Evolutionary conservation across 1,140 invertebrate species (phyloP).

Genomic region (Polypedilum vanderplanki): DNA sequence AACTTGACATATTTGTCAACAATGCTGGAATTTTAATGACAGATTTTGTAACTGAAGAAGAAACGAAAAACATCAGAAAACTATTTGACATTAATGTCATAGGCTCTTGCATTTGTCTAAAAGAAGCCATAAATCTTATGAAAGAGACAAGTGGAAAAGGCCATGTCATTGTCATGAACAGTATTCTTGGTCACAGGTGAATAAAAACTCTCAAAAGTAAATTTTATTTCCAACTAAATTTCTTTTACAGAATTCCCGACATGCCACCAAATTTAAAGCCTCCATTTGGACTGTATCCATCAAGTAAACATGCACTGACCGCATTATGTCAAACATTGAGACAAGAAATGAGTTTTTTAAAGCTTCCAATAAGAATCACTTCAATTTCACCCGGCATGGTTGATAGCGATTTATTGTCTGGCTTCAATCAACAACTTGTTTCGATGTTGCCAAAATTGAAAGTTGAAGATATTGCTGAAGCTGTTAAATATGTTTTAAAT

Average conservation of each 20-base stretch:
- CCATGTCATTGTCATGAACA: slow-evolving; percentile 45
- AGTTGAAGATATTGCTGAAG: slow-evolving; percentile 47
- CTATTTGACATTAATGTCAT: slow-evolving; percentile 54
- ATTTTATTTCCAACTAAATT: no score
- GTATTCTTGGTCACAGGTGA: slow-evolving; percentile 44
- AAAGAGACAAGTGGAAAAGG: slow-evolving; percentile 35
- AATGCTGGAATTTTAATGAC: slow-evolving; percentile 42
- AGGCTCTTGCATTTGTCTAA: slow-evolving; percentile 49
- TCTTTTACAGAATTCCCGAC: slow-evolving; percentile 41
- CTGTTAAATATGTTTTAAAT: slow-evolving; percentile 47
- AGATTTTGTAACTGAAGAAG: slow-evolving; percentile 39
- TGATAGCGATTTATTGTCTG: slow-evolving; percentile 49
- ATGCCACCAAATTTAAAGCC: slow-evolving; percentile 40
- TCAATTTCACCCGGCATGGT: slow-evolving; percentile 52
- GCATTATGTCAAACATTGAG: slow-evolving; percentile 52
- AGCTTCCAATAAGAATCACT: slow-evolving; percentile 45
- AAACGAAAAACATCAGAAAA: slow-evolving; percentile 39
- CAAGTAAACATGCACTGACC: slow-evolving; percentile 52
- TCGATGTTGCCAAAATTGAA: slow-evolving; percentile 44
- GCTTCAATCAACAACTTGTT: slow-evolving; percentile 40
- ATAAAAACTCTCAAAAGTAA: no score
- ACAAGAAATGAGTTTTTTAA: slow-evolving; percentile 49
- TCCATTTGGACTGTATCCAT: slow-evolving; percentile 49
- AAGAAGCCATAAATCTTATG: slow-evolving; percentile 52
- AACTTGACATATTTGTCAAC: slow-evolving; percentile 39